A percentile compares a stretch with the other conserved stretches of the same genome.
phyloP scores from a whole-genome alignment of 2,113 vertebrate species.

The Hypomesus transpacificus region DNA sequence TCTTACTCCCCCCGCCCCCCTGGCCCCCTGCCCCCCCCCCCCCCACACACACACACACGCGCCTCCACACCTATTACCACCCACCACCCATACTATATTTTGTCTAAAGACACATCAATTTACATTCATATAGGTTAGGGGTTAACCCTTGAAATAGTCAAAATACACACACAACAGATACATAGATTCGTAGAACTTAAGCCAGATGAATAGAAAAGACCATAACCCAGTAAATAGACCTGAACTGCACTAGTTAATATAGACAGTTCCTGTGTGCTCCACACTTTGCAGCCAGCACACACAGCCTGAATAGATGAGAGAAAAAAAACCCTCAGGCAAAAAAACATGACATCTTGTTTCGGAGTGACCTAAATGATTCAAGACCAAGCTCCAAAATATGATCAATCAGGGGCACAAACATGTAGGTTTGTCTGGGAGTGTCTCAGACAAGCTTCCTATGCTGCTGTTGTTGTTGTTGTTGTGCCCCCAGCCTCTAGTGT shows the following conservation, averaged over 20 bases:
- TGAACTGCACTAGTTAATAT: too few species aligned
- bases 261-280: too few species aligned
- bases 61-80: slow-evolving; percentile 13
- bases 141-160: too few species aligned
- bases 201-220: background rate
- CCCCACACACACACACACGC: background rate
- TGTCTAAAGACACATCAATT: background rate
- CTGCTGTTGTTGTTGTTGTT: slow-evolving; percentile 8
- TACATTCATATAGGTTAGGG: too few species aligned
- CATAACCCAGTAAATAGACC: background rate
- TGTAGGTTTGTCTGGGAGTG: too few species aligned
- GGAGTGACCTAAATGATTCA: too few species aligned
- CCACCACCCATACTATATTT: background rate
- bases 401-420: too few species aligned
- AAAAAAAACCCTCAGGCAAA: background rate
- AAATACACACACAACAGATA: too few species aligned
- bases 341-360: too few species aligned
- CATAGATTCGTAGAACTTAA: background rate
- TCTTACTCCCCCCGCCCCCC: background rate
- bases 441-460: too few species aligned
- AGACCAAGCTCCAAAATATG: too few species aligned
- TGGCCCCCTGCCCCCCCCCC: slow-evolving; percentile 2
- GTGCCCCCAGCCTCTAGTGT: slow-evolving; percentile 36
- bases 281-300: too few species aligned
- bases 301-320: slow-evolving; percentile 13